A percentile compares a stretch with the other conserved stretches of the same genome.
Evolutionary conservation across 2,113 vertebrate genomes (phyloP).

Genomic region (Psettodes erumei): DNA sequence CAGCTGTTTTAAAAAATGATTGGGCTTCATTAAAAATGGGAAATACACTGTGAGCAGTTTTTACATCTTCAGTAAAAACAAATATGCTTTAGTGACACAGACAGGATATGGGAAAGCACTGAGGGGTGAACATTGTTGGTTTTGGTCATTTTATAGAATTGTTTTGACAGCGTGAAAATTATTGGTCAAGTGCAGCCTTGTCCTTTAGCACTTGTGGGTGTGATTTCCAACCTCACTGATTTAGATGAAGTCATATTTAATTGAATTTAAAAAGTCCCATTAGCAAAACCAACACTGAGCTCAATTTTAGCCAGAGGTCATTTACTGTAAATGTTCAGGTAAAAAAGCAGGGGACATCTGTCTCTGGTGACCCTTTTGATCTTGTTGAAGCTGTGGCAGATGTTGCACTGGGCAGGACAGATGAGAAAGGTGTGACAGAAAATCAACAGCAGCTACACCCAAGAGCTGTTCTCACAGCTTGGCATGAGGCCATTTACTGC

Average conservation of each 20-base stretch:
- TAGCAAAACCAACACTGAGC: constrained; percentile 9
- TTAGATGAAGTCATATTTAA: background rate
- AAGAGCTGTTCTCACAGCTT: constrained; percentile 38
- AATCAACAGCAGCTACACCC: constrained; percentile 51
- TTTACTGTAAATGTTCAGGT: constrained; percentile 38
- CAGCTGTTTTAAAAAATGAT: too few relatives aligned
- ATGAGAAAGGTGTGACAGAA: constrained; percentile 66
- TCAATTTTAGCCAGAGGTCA: constrained; percentile 21
- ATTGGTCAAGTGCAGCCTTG: background rate
- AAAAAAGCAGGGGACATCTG: constrained; percentile 32
- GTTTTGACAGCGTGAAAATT: background rate
- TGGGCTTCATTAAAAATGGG: too few relatives aligned
- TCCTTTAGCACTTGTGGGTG: background rate
- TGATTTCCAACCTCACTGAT: background rate
- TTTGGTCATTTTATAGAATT: background rate
- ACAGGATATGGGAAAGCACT: background rate
- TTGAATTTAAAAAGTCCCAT: constrained; percentile 23
- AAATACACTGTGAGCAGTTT: constrained; percentile 18
- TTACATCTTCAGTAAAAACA: background rate
- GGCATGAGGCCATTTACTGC: constrained; percentile 64
- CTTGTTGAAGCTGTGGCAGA: constrained; percentile 48
- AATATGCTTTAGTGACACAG: background rate
- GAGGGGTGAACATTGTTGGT: background rate
- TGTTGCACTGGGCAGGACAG: constrained; percentile 40
- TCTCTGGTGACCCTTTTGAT: constrained; percentile 41